These are phyloP conservation scores for Trichacis sp. DNA, from an alignment of 2,888 invertebrate genomes.

Conservation along the genomic window DNA sequence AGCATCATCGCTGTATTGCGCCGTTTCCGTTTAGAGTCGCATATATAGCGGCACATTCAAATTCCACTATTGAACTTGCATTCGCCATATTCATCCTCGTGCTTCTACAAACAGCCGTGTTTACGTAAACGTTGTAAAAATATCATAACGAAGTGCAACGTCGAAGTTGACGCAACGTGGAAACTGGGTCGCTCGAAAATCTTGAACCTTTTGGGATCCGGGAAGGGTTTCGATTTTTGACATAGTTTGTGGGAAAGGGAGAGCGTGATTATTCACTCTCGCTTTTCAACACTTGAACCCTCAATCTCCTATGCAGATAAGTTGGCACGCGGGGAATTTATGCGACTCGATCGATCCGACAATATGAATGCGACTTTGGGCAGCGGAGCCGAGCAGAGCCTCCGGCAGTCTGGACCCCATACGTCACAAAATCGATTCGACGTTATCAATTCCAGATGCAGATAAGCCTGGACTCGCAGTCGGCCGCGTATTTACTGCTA, in stretches of 20 bases:
- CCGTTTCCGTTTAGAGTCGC: constrained; percentile 52
- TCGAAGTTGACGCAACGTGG: no score
- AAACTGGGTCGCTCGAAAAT: no score
- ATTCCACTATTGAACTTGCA: constrained; percentile 44
- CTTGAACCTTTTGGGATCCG: no score
- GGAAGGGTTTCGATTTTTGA: no score
- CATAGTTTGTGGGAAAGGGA: no score
- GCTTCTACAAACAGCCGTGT: constrained; percentile 29
- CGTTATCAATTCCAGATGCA: constrained; percentile 58
- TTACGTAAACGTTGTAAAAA: constrained; percentile 37
- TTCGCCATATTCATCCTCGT: constrained; percentile 37
- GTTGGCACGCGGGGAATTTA: constrained; percentile 44
- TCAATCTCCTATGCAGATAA: no score
- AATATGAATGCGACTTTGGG: constrained; percentile 43
- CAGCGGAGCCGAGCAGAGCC: constrained; percentile 33
- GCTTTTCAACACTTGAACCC: no score
- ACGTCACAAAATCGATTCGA: constrained; percentile 54
- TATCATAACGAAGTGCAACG: background rate
- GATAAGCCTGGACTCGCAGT: constrained; percentile 51
- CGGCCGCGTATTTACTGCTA: constrained; percentile 33
- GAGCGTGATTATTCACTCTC: no score
- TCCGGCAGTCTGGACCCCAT: constrained; percentile 34
- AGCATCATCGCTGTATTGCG: constrained; percentile 61
- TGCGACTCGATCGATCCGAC: constrained; percentile 42
- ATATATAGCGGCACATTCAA: constrained; percentile 43